Conservation (phyloP, 2,797 vertebrate species). For the Scarus forsteni region DNA sequence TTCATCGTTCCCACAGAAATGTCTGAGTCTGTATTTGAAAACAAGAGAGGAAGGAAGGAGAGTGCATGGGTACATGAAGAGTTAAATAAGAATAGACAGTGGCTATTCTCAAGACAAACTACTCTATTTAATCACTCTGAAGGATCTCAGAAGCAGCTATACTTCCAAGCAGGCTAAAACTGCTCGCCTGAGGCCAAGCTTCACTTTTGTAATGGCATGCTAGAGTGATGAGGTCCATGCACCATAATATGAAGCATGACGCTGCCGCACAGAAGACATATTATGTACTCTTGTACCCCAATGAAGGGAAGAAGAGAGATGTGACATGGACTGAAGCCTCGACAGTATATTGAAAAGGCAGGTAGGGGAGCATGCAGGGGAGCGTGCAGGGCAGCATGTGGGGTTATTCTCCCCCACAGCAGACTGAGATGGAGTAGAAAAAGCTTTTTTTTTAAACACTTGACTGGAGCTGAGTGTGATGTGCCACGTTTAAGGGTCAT, state of each 20-base stretch:
- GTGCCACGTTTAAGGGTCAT: slow-evolving; percentile 76
- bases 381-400: slow-evolving; percentile 13
- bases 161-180: slow-evolving; percentile 38
- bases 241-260: slow-evolving; percentile 52
- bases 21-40: slow-evolving; percentile 43
- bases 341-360: slow-evolving; percentile 45
- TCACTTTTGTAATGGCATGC: slow-evolving; percentile 38
- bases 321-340: slow-evolving; percentile 46
- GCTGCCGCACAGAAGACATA: slow-evolving; percentile 47
- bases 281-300: slow-evolving; percentile 27
- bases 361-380: slow-evolving; percentile 35
- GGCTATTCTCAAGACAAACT: slow-evolving; percentile 59
- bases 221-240: slow-evolving; percentile 58
- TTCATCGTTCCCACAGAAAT: slow-evolving; percentile 65
- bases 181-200: slow-evolving; percentile 35
- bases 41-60: slow-evolving; percentile 16
- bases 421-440: slow-evolving; percentile 65
- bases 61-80: slow-evolving; percentile 14
- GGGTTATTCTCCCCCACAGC: slow-evolving; percentile 40
- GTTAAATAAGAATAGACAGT: slow-evolving; percentile 46
- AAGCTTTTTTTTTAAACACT: slow-evolving; percentile 71
- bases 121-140: slow-evolving; percentile 53
- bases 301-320: slow-evolving; percentile 47
- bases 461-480: slow-evolving; percentile 67
- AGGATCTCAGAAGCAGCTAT: slow-evolving; percentile 37